Evolutionary conservation across 2,113 vertebrate species (phyloP), one percentile per base, ranked within the genome.

Genomic region (Boulengeromyrus knoepffleri): DNA sequence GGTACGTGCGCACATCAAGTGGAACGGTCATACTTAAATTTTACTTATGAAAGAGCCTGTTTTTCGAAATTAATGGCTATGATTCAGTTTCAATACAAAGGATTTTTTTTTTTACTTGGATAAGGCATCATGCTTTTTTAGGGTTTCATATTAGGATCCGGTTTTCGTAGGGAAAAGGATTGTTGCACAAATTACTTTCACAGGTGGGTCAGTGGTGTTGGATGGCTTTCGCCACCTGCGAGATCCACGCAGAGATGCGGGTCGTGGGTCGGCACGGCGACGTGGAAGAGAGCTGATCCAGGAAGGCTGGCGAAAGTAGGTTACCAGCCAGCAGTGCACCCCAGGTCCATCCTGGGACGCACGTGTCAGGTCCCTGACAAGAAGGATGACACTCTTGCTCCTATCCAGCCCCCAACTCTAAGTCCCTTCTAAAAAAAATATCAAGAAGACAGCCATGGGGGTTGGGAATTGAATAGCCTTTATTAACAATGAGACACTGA

Each of bases 291-390:
- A 90, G 39, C 39, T 12, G 83, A 90, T 86, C 77, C 85, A 86
- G 52, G 89, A 15, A 24, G n/a, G 77, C 17, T 8, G 83, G 83
- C 42, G 47, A 90, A 90, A 90, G 77, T 90, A 90, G 89, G 89
- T 90, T 90, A 86, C 80, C 58, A 45, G 46, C 83, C 50, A 66
- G 89, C 19, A 39, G 52, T 24, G 45, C 89, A 46, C 0, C 17
- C 21, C 36, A 53, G 50, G 53, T 66, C 42, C 58, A 45, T 66
- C 80, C 53, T 47, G 89, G 83, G 80, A 85, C 45, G 3, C 17
- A 24, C 8, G 24, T 49, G 80, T 85, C 80, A 66, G 80, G 52
- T 39, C 53, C 21, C 39, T 49, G 80, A 90, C 80, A 66, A 85
- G 89, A 90, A 62, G n/a, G 83, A 90, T 85, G 89, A 66, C 53